Percentiles rank a stretch among this genome's conserved stretches.
These are phyloP conservation scores for Xenopus borealis DNA, from an alignment of 2,113 vertebrate genomes.

Conservation along the genomic window DNA sequence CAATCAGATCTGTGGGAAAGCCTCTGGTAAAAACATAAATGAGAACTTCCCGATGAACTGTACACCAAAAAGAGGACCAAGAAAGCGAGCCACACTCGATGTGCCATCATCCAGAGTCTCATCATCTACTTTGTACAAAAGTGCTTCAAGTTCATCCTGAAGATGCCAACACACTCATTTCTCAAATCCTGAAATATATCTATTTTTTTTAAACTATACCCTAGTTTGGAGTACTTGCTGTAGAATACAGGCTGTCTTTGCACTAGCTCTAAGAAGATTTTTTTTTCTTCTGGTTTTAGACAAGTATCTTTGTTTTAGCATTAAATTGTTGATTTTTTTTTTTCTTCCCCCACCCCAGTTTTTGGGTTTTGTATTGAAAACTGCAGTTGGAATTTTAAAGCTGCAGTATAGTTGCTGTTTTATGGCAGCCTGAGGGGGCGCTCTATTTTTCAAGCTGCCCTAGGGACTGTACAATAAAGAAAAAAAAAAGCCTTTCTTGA, in stretches of 20 bases:
- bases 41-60: conserved; percentile 82
- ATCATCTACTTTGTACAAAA: conserved; percentile 82
- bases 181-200: conserved; percentile 69
- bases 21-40: conserved; percentile 76
- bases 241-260: conserved; percentile 97
- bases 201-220: conserved; percentile 80
- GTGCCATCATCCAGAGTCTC: conserved; percentile 86
- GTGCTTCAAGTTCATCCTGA: conserved; percentile 81
- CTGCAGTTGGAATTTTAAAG: conserved; percentile 71
- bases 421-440: conserved; percentile 63
- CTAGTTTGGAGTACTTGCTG: conserved; percentile 90
- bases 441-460: conserved; percentile 66
- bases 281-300: conserved; percentile 83
- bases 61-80: conserved; percentile 88
- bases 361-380: conserved; percentile 67
- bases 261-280: conserved; percentile 98
- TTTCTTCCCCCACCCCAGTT: conserved; percentile 6
- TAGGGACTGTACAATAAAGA: conserved; percentile 56
- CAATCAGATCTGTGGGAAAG: conserved; percentile 93
- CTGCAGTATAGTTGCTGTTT: conserved; percentile 78
- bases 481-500: conserved; percentile 64
- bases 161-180: conserved; percentile 68
- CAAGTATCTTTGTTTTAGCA: conserved; percentile 86
- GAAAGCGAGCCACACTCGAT: conserved; percentile 88
- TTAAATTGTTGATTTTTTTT: conserved; percentile 82